Percentiles rank a stretch among this genome's conserved stretches.
phyloP scores from a whole-genome alignment of 2,888 invertebrate species.

The Diabrotica balteata region DNA sequence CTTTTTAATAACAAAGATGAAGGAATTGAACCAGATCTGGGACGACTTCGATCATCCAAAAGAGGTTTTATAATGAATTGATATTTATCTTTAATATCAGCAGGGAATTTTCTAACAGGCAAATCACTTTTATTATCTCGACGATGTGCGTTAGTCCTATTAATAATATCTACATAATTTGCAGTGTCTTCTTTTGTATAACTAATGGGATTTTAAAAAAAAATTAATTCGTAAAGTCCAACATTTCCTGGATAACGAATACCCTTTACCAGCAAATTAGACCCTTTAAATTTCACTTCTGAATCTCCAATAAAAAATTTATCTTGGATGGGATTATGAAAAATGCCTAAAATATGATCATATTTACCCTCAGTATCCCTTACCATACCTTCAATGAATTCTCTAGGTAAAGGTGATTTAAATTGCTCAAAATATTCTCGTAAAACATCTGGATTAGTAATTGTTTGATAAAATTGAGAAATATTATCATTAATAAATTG shows the following conservation, averaged over 20 bases:
- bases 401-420: slow-evolving; percentile 3
- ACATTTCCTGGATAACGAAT: background rate
- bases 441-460: too few relatives aligned
- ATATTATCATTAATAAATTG: too few relatives aligned
- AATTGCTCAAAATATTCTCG: background rate
- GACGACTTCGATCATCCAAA: too few relatives aligned
- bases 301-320: slow-evolving; percentile 4
- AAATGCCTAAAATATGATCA: slow-evolving; percentile 6
- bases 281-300: background rate
- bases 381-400: background rate
- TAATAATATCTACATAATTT: slow-evolving; percentile 6
- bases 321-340: background rate
- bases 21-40: too few relatives aligned
- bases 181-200: background rate
- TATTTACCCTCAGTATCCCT: background rate
- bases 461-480: too few relatives aligned
- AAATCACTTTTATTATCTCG: background rate
- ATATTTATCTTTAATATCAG: too few relatives aligned
- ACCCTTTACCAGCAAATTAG: background rate
- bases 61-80: too few relatives aligned
- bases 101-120: too few relatives aligned
- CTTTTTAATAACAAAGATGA: too few relatives aligned
- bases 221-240: background rate
- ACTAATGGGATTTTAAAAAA: background rate
- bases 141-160: background rate